Percentiles rank a stretch among this genome's conserved stretches.
Conservation (phyloP, 2,888 invertebrate species). For the Eubasilissa splendida region DNA sequence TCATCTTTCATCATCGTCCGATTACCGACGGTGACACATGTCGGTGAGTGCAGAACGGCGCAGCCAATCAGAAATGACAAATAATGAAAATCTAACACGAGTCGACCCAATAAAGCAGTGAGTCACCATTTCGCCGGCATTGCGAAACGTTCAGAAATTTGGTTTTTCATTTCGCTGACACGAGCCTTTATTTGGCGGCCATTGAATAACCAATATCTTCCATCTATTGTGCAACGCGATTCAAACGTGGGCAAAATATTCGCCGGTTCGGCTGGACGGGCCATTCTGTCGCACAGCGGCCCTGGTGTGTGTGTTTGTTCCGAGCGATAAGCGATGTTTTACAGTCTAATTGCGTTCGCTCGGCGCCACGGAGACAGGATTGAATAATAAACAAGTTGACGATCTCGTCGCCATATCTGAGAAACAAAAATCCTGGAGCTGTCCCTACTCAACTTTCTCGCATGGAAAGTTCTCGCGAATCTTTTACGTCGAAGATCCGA, state of each 20-base stretch:
- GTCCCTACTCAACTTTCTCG: neutral
- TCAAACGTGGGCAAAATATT: neutral
- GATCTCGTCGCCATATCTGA: neutral
- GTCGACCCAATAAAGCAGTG: conserved; percentile 1
- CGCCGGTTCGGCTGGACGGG: neutral
- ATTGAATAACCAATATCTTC: neutral
- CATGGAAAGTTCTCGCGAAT: too few relatives aligned
- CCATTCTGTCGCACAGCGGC: neutral
- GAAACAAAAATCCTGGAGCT: neutral
- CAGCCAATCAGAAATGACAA: too few relatives aligned
- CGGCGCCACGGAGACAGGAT: conserved; percentile 10
- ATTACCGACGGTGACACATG: too few relatives aligned
- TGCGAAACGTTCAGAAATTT: neutral
- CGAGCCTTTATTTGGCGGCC: conserved; percentile 1
- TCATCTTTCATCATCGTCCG: too few relatives aligned
- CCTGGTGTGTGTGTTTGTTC: neutral
- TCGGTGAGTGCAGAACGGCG: too few relatives aligned
- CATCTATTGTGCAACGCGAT: conserved; percentile 11
- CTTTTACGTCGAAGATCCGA: too few relatives aligned
- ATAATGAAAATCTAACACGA: neutral
- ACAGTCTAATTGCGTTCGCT: conserved; percentile 20
- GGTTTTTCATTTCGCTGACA: conserved; percentile 28
- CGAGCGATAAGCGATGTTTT: conserved; percentile 11
- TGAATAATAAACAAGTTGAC: conserved; percentile 16
- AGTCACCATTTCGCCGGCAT: neutral